phyloP scores from a whole-genome alignment of 2,797 vertebrate genomes.

The Jordanella pulchra region DNA sequence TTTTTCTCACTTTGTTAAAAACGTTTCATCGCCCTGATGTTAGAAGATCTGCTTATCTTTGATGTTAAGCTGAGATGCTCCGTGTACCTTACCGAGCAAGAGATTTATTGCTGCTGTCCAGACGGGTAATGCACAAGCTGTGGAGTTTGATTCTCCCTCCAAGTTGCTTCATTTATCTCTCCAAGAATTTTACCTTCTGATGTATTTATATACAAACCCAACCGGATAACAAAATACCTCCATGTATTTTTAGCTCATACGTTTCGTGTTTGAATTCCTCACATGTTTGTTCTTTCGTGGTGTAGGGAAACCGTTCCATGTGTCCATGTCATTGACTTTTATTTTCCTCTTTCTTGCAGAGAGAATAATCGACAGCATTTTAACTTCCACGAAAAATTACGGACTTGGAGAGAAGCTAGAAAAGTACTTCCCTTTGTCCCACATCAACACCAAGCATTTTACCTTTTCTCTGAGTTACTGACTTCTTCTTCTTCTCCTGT shows the following conservation, averaged over 20 bases:
- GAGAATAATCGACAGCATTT: slow-evolving; percentile 75
- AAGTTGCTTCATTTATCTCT: slow-evolving; percentile 15
- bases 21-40: slow-evolving; percentile 14
- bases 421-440: slow-evolving; percentile 55
- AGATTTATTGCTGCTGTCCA: slow-evolving; percentile 4
- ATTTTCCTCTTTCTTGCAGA: slow-evolving; percentile 56
- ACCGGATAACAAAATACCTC: neutral
- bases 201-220: slow-evolving; percentile 12
- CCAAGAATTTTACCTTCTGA: slow-evolving; percentile 6
- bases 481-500: slow-evolving; percentile 23
- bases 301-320: neutral
- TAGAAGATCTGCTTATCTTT: slow-evolving; percentile 5
- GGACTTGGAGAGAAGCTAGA: slow-evolving; percentile 71
- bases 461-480: neutral
- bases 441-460: neutral
- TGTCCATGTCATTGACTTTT: slow-evolving; percentile 6
- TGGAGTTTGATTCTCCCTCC: neutral
- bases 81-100: neutral
- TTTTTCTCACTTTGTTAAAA: slow-evolving; percentile 1
- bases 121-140: slow-evolving; percentile 5
- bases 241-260: slow-evolving; percentile 1
- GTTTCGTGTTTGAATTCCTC: neutral
- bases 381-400: slow-evolving; percentile 69
- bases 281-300: neutral
- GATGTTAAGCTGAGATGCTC: slow-evolving; percentile 1